Evolutionary conservation across 2,888 invertebrate genomes (phyloP), one percentile per base, ranked within the genome.

Genomic region (Netelia inedita): DNA sequence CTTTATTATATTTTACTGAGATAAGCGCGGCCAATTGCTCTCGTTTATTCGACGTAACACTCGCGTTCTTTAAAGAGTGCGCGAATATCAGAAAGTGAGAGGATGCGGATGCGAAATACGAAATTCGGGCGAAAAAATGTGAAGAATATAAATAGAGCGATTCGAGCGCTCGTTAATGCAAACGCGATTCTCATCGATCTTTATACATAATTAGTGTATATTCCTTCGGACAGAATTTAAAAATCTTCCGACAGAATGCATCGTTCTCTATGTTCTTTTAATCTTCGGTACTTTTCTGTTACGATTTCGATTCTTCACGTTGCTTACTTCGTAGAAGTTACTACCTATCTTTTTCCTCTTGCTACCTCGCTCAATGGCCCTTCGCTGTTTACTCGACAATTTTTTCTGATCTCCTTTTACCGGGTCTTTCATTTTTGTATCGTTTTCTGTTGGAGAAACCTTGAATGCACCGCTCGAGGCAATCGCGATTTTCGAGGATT

Each of bases 291-390:
- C 75, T 85, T 96, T 97, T 92, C 96, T 96, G 92, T 96, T 95
- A 87, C 97, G 96, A 94, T 97, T 98, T 88, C 96, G 96, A 94
- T 98, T 98, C 93, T 98, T 98, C 74, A 98, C 98, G 95, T 98
- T 98, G 10, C 97, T 95, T 43, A 97, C 96, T 95, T 98, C 98
- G 93, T 98, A 98, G 92, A 98, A 98, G 94, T 98, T 97, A 93
- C 97, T 97, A 88, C 98, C 98, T 83, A 97, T 96, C 92, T 97
- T 98, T 92, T 96, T 97, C 11, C 97, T 95, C 88, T 96, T 97
- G 87, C 95, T 95, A 11, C 96, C 95, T 88, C 98, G 95, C 85
- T 98, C 97, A 1, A 96, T 88, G 0, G 97, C 96, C 88, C 98
- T 95, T 87, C 96, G 95, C 91, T 97, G 96, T 94, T 97, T 98